phyloP scores from a whole-genome alignment of 1,140 invertebrate species.

The Pseudoatta argentina region DNA sequence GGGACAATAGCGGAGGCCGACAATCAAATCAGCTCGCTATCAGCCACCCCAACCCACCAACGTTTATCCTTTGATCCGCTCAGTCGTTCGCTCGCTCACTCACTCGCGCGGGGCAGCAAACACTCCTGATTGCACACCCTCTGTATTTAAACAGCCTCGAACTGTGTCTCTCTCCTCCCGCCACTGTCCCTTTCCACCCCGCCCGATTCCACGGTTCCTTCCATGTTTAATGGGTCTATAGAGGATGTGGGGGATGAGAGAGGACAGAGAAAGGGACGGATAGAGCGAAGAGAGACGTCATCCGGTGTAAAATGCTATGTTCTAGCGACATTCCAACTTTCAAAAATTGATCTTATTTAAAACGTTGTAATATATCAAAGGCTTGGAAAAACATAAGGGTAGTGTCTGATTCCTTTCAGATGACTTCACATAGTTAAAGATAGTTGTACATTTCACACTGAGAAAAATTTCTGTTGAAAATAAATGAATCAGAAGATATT shows the following conservation, averaged over 20 bases:
- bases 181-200: conserved; percentile 37
- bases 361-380: background rate
- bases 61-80: conserved; percentile 85
- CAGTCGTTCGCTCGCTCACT: conserved; percentile 75
- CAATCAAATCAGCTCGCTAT: conserved; percentile 86
- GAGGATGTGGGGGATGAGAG: conserved; percentile 38
- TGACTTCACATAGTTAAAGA: background rate
- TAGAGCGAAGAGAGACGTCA: background rate
- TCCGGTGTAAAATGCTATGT: conserved; percentile 22
- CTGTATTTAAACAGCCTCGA: conserved; percentile 84
- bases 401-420: background rate
- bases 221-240: conserved; percentile 62
- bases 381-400: background rate
- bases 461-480: no score
- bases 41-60: conserved; percentile 80
- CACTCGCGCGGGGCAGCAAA: conserved; percentile 82
- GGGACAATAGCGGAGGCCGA: conserved; percentile 84
- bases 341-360: conserved; percentile 29
- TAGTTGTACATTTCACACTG: background rate
- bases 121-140: conserved; percentile 86
- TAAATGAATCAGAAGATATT: no score
- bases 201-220: conserved; percentile 30
- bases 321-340: conserved; percentile 26
- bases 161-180: conserved; percentile 74
- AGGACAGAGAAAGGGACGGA: conserved; percentile 32